Conservation (phyloP, 1,140 invertebrate species). For the Heterodera carotae region DNA sequence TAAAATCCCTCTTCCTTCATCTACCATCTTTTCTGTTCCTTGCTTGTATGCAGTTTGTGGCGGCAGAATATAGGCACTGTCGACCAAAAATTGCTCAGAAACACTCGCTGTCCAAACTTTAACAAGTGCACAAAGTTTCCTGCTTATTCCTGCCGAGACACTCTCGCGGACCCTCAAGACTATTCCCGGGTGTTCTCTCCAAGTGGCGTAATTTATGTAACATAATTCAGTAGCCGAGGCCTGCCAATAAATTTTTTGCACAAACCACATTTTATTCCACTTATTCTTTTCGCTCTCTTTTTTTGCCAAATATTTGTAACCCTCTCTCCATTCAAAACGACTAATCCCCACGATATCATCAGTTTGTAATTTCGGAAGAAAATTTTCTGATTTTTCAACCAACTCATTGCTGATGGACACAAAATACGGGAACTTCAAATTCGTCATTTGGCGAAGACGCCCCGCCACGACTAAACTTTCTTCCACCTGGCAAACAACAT, state of each 20-base stretch:
- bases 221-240: neutral
- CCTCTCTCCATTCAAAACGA: neutral
- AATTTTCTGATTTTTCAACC: neutral
- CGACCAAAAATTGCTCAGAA: neutral
- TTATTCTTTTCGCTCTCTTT: neutral
- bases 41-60: neutral
- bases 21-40: neutral
- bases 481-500: constrained; percentile 8
- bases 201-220: no score
- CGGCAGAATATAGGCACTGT: neutral
- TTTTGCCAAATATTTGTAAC: neutral
- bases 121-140: no score
- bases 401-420: neutral
- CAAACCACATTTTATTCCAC: neutral
- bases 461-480: neutral
- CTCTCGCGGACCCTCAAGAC: no score
- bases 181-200: no score
- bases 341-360: neutral
- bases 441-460: neutral
- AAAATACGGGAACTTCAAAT: neutral
- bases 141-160: no score
- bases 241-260: neutral
- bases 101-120: neutral
- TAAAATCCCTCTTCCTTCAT: neutral
- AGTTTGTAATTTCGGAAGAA: neutral